Conservation (phyloP, 2,797 vertebrate species). For the Helicolenus hilgendorfi region DNA sequence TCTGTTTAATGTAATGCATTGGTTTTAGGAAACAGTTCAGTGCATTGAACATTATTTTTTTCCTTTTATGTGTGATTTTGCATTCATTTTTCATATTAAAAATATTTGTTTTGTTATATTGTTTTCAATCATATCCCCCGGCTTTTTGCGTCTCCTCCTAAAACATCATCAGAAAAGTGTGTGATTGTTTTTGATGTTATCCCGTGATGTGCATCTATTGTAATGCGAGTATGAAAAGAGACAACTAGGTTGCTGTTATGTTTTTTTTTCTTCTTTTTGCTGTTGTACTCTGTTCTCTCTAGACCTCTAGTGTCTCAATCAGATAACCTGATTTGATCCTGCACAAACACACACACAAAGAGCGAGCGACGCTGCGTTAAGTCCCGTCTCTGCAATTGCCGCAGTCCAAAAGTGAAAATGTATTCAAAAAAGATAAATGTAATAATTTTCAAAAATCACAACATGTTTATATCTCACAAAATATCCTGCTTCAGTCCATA, state of each 20-base stretch:
- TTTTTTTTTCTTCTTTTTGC: neutral
- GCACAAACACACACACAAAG: too few relatives aligned
- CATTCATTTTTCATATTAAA: neutral
- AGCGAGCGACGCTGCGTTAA: too few relatives aligned
- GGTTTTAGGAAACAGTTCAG: neutral
- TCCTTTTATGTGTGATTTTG: neutral
- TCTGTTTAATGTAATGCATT: neutral
- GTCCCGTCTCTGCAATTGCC: too few relatives aligned
- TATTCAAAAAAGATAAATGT: too few relatives aligned
- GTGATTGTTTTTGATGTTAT: neutral
- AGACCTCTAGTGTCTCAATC: neutral
- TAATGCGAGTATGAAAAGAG: neutral
- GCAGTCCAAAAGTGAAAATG: too few relatives aligned
- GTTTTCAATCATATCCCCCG: neutral
- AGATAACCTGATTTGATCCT: neutral
- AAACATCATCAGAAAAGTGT: neutral
- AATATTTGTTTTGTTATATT: neutral
- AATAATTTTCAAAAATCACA: too few relatives aligned
- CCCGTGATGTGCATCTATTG: neutral
- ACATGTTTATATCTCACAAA: too few relatives aligned
- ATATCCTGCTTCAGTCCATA: too few relatives aligned
- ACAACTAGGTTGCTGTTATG: too few relatives aligned
- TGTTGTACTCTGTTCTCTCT: neutral
- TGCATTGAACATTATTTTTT: neutral
- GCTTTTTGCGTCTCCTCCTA: neutral